phyloP scores from a whole-genome alignment of 1,140 invertebrate genomes.

The Centruroides vittatus region DNA sequence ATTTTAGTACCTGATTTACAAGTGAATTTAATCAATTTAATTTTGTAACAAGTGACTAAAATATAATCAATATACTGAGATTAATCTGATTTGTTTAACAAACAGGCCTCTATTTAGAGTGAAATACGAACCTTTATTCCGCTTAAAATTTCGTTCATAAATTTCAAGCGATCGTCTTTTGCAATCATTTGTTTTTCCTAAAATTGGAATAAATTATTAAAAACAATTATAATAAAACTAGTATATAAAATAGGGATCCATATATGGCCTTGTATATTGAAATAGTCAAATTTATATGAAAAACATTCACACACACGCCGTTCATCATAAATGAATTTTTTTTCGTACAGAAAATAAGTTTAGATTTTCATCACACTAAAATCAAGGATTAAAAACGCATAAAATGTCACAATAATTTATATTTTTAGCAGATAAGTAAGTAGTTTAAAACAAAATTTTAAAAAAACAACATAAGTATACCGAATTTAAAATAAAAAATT shows the following conservation, averaged over 20 bases:
- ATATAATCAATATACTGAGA: not conserved
- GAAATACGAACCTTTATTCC: slow-evolving; percentile 62
- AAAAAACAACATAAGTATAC: too few species aligned
- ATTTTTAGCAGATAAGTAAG: too few species aligned
- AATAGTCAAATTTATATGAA: not conserved
- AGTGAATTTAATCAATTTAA: not conserved
- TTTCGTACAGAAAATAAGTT: too few species aligned
- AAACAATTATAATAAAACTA: not conserved
- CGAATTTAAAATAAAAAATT: too few species aligned
- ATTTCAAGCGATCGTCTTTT: slow-evolving; percentile 55
- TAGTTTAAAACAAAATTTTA: too few species aligned
- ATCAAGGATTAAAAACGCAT: too few species aligned
- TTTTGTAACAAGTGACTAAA: not conserved
- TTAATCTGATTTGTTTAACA: not conserved
- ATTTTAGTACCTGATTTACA: slow-evolving; percentile 21
- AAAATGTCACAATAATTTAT: too few species aligned
- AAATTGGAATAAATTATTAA: not conserved
- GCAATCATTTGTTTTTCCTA: slow-evolving; percentile 19
- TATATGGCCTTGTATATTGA: not conserved
- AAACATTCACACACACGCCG: not conserved
- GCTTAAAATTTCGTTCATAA: slow-evolving; percentile 88
- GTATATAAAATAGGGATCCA: not conserved
- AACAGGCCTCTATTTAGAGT: not conserved
- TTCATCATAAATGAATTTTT: too few species aligned
- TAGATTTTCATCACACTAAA: too few species aligned